Evolutionary conservation across 2,113 vertebrate species (phyloP), one percentile per base, ranked within the genome.

Genomic region (Lagopus muta): DNA sequence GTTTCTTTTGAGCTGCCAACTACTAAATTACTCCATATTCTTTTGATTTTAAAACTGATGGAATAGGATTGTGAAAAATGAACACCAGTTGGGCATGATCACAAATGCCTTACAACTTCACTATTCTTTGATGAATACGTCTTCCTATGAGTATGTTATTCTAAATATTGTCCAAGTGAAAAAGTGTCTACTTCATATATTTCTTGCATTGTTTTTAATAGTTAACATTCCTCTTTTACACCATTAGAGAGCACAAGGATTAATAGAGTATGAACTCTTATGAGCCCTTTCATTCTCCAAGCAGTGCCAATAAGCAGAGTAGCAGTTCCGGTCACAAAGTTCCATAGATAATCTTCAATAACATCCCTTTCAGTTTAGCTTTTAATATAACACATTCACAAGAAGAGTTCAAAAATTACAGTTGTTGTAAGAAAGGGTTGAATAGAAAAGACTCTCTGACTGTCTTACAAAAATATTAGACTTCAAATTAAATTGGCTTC

Each of bases 31-130:
- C 52, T 84, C 24, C 13, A 30, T 40, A 72, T 30, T 64, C 13
- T 82, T 81, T 47, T 47, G 8, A 50, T 14, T 6, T 43, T 61
- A 64, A 77, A 55, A 4, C 72, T 42, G 22, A 78, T 30, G 22
- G 3, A 61, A 15, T 12, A 13, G 0, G 0, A 12, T 18, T 60
- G 28, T n/a, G 2, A 5, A 67, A 60, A 69, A 32, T 18, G 0
- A 55, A 19, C 52, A 14, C 1, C 58, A 28, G 1, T 54, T 75
- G 12, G 10, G 78, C 8, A 81, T 61, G 21, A 66, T 4, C 13
- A 48, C 16, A 72, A 60, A 52, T 6, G 2, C 1, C 25, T 55
- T 71, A 20, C 13, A 86, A 14, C 24, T 83, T 3, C 67, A 32
- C 2, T 27, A 2, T 71, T 88, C 24, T n/a, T 11, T 71, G 50